Percentiles rank a stretch among this genome's conserved stretches.
phyloP scores from a whole-genome alignment of 2,888 invertebrate species.

The Caenorhabditis becei region DNA sequence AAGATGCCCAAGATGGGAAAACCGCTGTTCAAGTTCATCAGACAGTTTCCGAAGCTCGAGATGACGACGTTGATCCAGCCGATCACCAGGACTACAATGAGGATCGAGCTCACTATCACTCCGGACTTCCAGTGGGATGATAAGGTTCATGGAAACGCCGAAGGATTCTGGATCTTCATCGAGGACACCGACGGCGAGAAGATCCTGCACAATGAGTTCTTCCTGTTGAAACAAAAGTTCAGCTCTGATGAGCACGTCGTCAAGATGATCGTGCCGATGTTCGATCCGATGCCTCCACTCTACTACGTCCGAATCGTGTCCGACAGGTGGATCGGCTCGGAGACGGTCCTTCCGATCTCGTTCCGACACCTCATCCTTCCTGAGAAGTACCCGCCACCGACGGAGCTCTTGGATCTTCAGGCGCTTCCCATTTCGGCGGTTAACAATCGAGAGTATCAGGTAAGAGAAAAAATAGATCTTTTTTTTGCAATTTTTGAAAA shows the following conservation, averaged over 20 bases:
- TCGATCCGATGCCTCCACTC: constrained; percentile 97
- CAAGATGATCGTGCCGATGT: constrained; percentile 98
- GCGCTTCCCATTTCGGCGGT: constrained; percentile 94
- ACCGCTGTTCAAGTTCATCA: constrained; percentile 95
- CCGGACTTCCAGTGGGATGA: constrained; percentile 99
- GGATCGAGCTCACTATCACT: constrained; percentile 96
- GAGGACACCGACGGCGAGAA: constrained; percentile 86
- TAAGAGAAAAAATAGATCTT: no score
- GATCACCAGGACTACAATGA: constrained; percentile 90
- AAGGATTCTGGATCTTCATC: constrained; percentile 86
- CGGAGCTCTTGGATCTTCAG: constrained; percentile 95
- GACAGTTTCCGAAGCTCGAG: constrained; percentile 93
- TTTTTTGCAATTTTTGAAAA: no score
- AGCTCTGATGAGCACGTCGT: constrained; percentile 94
- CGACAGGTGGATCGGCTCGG: constrained; percentile 84
- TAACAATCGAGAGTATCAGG: constrained; percentile 90
- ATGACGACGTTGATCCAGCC: constrained; percentile 97
- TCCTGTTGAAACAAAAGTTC: constrained; percentile 93
- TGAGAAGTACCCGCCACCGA: constrained; percentile 98
- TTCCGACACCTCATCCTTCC: constrained; percentile 97
- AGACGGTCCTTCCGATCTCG: constrained; percentile 89
- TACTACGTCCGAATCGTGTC: constrained; percentile 89
- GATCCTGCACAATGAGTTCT: constrained; percentile 95
- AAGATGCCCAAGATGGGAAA: constrained; percentile 94
- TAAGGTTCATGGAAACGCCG: constrained; percentile 86